Percentiles rank a stretch among this genome's conserved stretches.
Conservation (phyloP, 2,888 invertebrate species). For the Isoperla grammatica region DNA sequence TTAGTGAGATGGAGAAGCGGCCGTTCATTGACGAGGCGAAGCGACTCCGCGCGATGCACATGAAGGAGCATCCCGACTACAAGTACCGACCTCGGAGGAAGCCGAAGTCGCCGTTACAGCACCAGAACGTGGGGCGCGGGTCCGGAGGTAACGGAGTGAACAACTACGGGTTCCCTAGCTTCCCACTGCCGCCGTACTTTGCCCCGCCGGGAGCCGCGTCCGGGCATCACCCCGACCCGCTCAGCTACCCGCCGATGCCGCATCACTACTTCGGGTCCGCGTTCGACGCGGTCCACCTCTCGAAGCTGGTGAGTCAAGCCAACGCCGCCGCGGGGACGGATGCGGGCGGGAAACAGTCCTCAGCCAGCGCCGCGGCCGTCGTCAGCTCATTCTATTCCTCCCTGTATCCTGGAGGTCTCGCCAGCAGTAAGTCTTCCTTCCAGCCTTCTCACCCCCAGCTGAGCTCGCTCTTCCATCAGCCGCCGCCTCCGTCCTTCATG, state of each 20-base stretch:
- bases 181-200: slow-evolving; percentile 59
- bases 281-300: slow-evolving; percentile 59
- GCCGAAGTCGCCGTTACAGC: slow-evolving; percentile 63
- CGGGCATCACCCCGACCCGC: slow-evolving; percentile 47
- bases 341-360: slow-evolving; percentile 44
- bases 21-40: slow-evolving; percentile 96
- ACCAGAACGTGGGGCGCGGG: slow-evolving; percentile 46
- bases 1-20: slow-evolving; percentile 80
- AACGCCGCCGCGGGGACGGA: slow-evolving; percentile 46
- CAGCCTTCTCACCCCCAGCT: slow-evolving; percentile 22
- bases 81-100: slow-evolving; percentile 83
- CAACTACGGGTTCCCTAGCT: slow-evolving; percentile 52
- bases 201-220: slow-evolving; percentile 51
- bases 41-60: slow-evolving; percentile 76
- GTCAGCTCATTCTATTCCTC: slow-evolving; percentile 64
- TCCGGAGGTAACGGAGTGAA: slow-evolving; percentile 32
- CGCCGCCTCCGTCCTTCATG: slow-evolving; percentile 48
- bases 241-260: slow-evolving; percentile 54
- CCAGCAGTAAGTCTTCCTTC: slow-evolving; percentile 14
- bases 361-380: slow-evolving; percentile 51
- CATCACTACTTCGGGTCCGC: slow-evolving; percentile 67
- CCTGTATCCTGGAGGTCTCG: slow-evolving; percentile 43
- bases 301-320: slow-evolving; percentile 50
- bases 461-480: slow-evolving; percentile 37
- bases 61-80: slow-evolving; percentile 89